Evolutionary conservation across 2,797 vertebrate genomes (phyloP).

Genomic region (Neolamprologus multifasciatus): DNA sequence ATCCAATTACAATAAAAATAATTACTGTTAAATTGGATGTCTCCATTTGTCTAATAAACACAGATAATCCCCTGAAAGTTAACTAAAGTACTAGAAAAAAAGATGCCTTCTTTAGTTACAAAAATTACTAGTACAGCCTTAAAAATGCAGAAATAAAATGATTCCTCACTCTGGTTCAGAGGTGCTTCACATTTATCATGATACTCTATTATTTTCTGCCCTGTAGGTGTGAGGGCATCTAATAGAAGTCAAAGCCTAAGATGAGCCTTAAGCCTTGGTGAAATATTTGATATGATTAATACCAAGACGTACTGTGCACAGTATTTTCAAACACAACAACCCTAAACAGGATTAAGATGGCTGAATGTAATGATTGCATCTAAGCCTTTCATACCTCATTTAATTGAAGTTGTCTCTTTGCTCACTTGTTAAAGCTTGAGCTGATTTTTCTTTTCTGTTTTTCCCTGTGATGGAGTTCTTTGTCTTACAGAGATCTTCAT

Average conservation of each 20-base stretch:
- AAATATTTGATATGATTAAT: conserved; percentile 62
- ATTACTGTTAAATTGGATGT: conserved; percentile 18
- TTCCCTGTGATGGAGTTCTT: not conserved
- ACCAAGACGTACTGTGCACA: conserved; percentile 13
- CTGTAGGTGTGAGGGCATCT: conserved; percentile 3
- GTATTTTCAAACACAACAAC: conserved; percentile 52
- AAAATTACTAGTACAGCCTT: not conserved
- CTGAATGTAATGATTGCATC: conserved; percentile 37
- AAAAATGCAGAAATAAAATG: not conserved
- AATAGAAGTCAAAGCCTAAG: conserved; percentile 27
- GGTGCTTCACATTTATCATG: conserved; percentile 5
- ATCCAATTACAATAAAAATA: conserved; percentile 4
- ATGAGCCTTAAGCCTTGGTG: conserved; percentile 28
- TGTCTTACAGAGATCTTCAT: not conserved
- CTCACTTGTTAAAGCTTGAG: conserved; percentile 25
- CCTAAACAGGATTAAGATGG: conserved; percentile 49
- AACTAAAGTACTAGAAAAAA: not conserved
- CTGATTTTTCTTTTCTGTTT: not conserved
- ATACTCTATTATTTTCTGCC: conserved; percentile 4
- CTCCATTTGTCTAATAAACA: conserved; percentile 27
- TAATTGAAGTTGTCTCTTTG: conserved; percentile 37
- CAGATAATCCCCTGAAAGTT: conserved; percentile 16
- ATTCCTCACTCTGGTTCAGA: not conserved
- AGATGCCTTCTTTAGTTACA: not conserved
- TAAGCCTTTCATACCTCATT: conserved; percentile 52